phyloP scores from a whole-genome alignment of 1,140 invertebrate genomes.

The Neomicropteryx cornuta region DNA sequence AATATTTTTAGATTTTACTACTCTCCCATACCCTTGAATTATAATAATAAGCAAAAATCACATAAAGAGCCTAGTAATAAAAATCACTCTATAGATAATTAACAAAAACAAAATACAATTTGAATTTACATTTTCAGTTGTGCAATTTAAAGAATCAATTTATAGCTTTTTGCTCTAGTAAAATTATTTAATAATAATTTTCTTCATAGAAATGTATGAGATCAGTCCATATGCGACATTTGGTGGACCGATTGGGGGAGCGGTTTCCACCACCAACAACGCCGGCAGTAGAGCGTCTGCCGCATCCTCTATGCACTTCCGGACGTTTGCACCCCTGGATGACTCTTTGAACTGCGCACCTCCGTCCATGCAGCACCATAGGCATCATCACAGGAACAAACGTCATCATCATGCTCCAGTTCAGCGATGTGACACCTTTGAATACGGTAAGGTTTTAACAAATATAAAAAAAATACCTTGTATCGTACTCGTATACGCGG shows the following conservation, averaged over 20 bases:
- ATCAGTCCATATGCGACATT: conserved; percentile 70
- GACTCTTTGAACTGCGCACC: too few species aligned
- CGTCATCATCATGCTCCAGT: conserved; percentile 13
- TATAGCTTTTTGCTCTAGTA: too few species aligned
- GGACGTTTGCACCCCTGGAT: conserved; percentile 67
- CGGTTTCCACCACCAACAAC: conserved; percentile 16
- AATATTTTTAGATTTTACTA: too few species aligned
- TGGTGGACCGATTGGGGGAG: conserved; percentile 49
- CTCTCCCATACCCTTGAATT: background rate
- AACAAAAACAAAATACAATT: background rate
- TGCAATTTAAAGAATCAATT: background rate
- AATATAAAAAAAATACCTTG: background rate
- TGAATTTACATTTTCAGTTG: background rate
- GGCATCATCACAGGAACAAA: conserved; percentile 16
- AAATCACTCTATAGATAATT: background rate
- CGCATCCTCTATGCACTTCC: conserved; percentile 61
- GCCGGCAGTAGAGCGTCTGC: conserved; percentile 46
- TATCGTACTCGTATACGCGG: background rate
- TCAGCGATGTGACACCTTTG: conserved; percentile 31
- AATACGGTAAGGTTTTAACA: conserved; percentile 25
- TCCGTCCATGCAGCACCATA: conserved; percentile 26
- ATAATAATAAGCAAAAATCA: background rate
- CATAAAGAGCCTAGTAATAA: background rate
- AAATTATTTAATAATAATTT: background rate
- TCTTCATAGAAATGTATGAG: conserved; percentile 52